Evolutionary conservation across 1,140 invertebrate species (phyloP), one percentile per base, ranked within the genome.

Genomic region (Lepidurus apus): DNA sequence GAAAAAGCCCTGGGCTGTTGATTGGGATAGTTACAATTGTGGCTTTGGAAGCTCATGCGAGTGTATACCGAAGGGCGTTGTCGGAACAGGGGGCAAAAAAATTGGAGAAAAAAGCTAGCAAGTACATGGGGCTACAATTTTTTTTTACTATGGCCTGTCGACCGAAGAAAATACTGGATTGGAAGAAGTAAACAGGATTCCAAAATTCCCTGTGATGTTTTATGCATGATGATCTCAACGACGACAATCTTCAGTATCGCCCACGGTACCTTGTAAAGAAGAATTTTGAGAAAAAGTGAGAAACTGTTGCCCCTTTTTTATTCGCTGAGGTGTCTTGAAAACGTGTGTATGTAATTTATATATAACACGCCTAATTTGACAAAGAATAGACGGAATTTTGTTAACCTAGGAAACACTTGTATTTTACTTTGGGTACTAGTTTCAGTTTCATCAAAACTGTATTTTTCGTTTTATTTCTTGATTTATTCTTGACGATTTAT

Each of bases 161-260:
- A 65, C 21, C 53, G 4, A 21, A 65, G 53, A 65, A 65, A 65
- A 65, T 65, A 65, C 53, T 65, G 53, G 21, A 65, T 65, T 65
- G 53, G 53, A 65, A 11, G 53, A 21, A 65, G 53, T 65, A 65
- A 65, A 65, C 53, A 65, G 53, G 53, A 65, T 65, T 65, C 53
- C 53, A 65, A 65, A 65, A 65, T 65, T 65, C 53, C 53, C 53
- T 65, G 53, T 65, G 53, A 65, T 65, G 53, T 65, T 65, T 65
- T 65, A 65, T 65, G 53, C 53, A 65, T 65, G 53, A 65, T 65
- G 53, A 65, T 65, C 53, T 65, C 53, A 65, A 65, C 13, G 53
- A 65, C 53, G 53, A 65, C 53, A 65, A 65, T 65, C 53, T 65
- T 65, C 53, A 65, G 53, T 65, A 65, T 65, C 53, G 53, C 53